These are phyloP conservation scores for Tolypeutes matacus DNA, from an alignment of 2,797 vertebrate genomes.

Conservation along the genomic window DNA sequence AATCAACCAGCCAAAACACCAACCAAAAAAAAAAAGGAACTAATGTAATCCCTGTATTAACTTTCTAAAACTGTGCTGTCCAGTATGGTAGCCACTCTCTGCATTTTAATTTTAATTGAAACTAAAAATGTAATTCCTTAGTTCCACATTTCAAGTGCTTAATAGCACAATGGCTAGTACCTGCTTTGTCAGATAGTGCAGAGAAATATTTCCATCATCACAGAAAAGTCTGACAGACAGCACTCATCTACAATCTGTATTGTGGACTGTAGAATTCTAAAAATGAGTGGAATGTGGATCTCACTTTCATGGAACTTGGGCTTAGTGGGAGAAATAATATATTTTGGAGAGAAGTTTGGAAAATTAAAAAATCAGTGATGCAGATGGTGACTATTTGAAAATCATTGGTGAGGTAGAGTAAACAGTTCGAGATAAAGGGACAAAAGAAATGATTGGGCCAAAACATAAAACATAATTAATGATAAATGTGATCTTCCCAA, in stretches of 20 bases:
- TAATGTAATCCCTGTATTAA: neutral
- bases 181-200: neutral
- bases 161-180: neutral
- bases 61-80: neutral
- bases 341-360: neutral
- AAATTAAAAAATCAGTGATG: slow-evolving; percentile 29
- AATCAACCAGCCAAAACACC: neutral
- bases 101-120: slow-evolving; percentile 6
- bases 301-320: neutral
- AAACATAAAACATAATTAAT: neutral
- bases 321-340: neutral
- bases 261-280: neutral
- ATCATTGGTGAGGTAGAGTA: neutral
- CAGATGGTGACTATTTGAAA: neutral
- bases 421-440: neutral
- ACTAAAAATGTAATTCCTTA: neutral
- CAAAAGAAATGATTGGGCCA: neutral
- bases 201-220: neutral
- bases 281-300: neutral
- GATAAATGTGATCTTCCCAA: neutral
- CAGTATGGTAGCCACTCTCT: neutral
- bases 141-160: neutral
- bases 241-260: neutral
- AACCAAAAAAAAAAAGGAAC: neutral
- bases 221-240: neutral